A percentile compares a stretch with the other conserved stretches of the same genome.
Conservation (phyloP, 2,888 invertebrate genomes). For the Hirtodrosophila trivittata region DNA sequence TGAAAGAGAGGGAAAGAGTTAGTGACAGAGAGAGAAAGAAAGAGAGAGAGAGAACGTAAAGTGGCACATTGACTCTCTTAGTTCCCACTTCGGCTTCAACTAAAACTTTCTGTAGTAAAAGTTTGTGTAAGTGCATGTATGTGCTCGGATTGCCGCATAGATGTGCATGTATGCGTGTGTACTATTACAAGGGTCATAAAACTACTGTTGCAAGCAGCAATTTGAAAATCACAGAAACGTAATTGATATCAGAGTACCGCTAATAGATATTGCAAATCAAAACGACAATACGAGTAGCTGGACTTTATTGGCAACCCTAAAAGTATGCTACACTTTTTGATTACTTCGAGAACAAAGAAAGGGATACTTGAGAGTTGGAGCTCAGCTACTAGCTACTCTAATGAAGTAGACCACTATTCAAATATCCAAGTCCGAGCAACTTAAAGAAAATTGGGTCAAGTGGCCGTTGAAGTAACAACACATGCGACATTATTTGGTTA, state of each 20-base stretch:
- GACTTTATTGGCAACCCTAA: neutral
- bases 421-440: conserved; percentile 9
- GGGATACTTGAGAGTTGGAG: too few relatives aligned
- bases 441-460: conserved; percentile 65
- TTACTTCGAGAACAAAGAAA: neutral
- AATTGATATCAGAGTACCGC: conserved; percentile 24
- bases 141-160: neutral
- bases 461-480: conserved; percentile 39
- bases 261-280: neutral
- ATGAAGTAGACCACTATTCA: conserved; percentile 8
- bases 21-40: neutral
- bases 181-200: conserved; percentile 35
- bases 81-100: conserved; percentile 49
- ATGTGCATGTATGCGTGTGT: conserved; percentile 11
- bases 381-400: neutral
- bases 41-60: conserved; percentile 15
- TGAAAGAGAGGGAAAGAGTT: conserved; percentile 2
- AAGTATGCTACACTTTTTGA: conserved; percentile 11
- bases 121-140: conserved; percentile 14
- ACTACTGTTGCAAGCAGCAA: conserved; percentile 35
- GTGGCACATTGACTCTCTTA: conserved; percentile 27
- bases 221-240: conserved; percentile 28
- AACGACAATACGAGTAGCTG: neutral
- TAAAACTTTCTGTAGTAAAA: conserved; percentile 41
- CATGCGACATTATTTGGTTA: conserved; percentile 27